A percentile compares a stretch with the other conserved stretches of the same genome.
phyloP scores from a whole-genome alignment of 1,140 invertebrate species.

The Cecropterus lyciades region DNA sequence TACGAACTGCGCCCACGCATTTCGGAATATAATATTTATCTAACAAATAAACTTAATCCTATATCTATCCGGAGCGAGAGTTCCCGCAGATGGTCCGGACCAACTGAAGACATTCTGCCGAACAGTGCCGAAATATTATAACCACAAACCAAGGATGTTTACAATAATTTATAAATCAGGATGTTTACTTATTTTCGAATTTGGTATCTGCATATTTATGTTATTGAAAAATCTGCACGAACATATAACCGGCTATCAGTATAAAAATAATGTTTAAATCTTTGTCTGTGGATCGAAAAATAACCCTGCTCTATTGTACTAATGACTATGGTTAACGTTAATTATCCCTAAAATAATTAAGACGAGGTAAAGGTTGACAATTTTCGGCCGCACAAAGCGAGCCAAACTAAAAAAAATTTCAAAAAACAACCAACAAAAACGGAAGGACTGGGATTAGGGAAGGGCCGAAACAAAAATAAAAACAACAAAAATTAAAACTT shows the following conservation, averaged over 20 bases:
- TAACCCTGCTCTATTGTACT: constrained; percentile 84
- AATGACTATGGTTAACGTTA: constrained; percentile 82
- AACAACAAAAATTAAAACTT: constrained; percentile 81
- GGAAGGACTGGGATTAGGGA: constrained; percentile 58
- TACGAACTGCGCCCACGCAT: constrained; percentile 53
- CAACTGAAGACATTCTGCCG: constrained; percentile 66
- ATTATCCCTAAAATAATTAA: constrained; percentile 82
- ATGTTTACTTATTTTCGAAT: constrained; percentile 78
- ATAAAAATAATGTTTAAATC: constrained; percentile 82
- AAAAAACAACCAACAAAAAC: constrained; percentile 54
- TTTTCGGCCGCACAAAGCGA: constrained; percentile 62
- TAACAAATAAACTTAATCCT: constrained; percentile 83
- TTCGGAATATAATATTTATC: constrained; percentile 77
- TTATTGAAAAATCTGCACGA: constrained; percentile 80
- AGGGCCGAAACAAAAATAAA: constrained; percentile 68
- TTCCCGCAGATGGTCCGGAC: constrained; percentile 55
- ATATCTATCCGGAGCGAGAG: constrained; percentile 58
- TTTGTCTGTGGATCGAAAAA: constrained; percentile 83
- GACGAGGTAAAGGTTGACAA: constrained; percentile 82
- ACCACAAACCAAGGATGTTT: constrained; percentile 75
- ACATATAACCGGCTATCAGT: constrained; percentile 82
- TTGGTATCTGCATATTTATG: constrained; percentile 69
- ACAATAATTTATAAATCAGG: constrained; percentile 67
- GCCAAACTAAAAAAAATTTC: constrained; percentile 59
- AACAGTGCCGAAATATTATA: constrained; percentile 73